These are phyloP conservation scores for Eubucco bourcierii DNA, from an alignment of 2,113 vertebrate genomes.

Conservation along the genomic window DNA sequence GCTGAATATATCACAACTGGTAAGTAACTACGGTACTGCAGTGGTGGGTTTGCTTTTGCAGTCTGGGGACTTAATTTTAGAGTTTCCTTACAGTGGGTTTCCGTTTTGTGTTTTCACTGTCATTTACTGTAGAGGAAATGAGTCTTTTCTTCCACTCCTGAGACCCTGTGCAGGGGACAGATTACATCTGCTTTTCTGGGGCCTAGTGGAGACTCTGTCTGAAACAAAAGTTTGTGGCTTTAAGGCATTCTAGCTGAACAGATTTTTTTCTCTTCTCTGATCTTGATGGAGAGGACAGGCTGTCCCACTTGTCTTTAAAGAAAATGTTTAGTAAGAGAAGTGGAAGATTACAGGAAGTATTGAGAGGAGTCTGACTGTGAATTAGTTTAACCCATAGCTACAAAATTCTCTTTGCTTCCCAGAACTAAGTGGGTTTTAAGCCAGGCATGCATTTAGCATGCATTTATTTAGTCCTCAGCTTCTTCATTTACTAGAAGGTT, in stretches of 20 bases:
- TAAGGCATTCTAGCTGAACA: neutral
- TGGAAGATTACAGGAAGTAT: neutral
- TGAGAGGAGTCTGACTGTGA: neutral
- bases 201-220: neutral
- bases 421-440: neutral
- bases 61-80: neutral
- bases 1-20: slow-evolving; percentile 83
- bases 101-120: neutral
- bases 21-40: slow-evolving; percentile 61
- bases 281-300: slow-evolving; percentile 25
- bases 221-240: slow-evolving; percentile 21
- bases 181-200: slow-evolving; percentile 48
- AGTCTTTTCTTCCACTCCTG: neutral
- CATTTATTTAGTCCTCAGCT: neutral
- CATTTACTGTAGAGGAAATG: neutral
- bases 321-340: neutral
- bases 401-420: neutral
- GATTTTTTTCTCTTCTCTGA: neutral
- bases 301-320: neutral
- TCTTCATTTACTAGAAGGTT: neutral
- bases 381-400: neutral
- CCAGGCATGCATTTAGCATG: neutral
- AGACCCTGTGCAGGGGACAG: slow-evolving; percentile 21
- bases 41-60: neutral
- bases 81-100: neutral